Base-by-base conservation (phyloP, 2,113 vertebrate species). In the Opisthocomus hoazin region DNA sequence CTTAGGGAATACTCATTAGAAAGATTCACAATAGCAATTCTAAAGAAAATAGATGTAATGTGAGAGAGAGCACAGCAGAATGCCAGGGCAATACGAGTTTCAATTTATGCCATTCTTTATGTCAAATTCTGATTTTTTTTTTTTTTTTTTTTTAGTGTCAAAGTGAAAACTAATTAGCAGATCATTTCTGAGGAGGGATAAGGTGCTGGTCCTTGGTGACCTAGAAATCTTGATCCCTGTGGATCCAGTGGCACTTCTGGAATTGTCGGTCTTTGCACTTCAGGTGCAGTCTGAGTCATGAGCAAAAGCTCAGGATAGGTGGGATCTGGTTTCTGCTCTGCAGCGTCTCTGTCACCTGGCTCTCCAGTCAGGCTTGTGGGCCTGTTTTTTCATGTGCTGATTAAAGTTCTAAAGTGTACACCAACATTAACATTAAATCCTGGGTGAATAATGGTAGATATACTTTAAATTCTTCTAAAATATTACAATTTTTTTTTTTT, bases 51-150 rank as follows among this genome's bases (percentile, higher is more conserved):
- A 6, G 1, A 20, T 45, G 22, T 60, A 4, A 15, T 71, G 23
- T 41, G 66, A 51, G 24, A 87, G 58, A 73, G 36, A 36, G 48
- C 48, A 10, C 37, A 73, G 34, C n/a, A 83, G 36, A 65, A 48
- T 83, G 24, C 36, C 24, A 26, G 39, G 34, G 24, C 43, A 84
- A 3, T 11, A 11, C 14, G 4, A 1, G 0, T 73, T 92, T 79
- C 0, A 0, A 12, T 83, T 83, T 63, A 37, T 1, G 0, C 8
- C 54, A 21, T 70, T 63, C 29, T 87, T 61, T 21, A 1, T 32
- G 56, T 43, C 19, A 15, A 18, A 36, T 18, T 48, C 23, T n/a
- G 15, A 11, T 11, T 22, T 29, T 53, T 50, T 80, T 30, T 11
- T 22, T 29, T 53, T 50, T 80, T 30, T 56, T 56, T 56, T 45